phyloP scores from a whole-genome alignment of 2,888 invertebrate genomes.

The Thysanoteuthis rhombus region DNA sequence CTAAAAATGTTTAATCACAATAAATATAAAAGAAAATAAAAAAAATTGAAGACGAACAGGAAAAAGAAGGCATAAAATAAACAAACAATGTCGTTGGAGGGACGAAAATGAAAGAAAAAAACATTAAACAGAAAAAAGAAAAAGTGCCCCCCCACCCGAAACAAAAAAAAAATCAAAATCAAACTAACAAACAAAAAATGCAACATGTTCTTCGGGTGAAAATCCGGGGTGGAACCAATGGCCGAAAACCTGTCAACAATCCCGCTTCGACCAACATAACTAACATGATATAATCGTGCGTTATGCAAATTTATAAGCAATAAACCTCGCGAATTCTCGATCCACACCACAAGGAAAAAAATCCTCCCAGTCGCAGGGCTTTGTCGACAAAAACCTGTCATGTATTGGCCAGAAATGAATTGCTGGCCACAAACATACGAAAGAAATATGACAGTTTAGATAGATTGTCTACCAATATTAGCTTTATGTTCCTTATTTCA shows the following conservation, averaged over 20 bases:
- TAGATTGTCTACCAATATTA: conserved; percentile 12
- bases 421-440: neutral
- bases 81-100: too few species aligned
- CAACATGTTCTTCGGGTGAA: neutral
- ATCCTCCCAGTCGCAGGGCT: neutral
- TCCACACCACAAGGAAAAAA: neutral
- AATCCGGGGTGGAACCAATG: neutral
- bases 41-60: too few species aligned
- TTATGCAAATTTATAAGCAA: neutral
- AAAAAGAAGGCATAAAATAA: too few species aligned
- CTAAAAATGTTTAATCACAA: too few species aligned
- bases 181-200: neutral
- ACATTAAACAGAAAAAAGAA: too few species aligned
- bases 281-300: neutral
- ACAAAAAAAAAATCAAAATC: too few species aligned
- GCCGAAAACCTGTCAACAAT: neutral
- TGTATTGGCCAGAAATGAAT: neutral
- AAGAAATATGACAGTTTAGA: neutral
- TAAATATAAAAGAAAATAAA: too few species aligned
- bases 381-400: neutral
- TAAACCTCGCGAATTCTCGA: neutral
- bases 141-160: too few species aligned
- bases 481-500: neutral
- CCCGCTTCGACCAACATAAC: neutral
- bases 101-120: too few species aligned